Base-by-base conservation (phyloP, 1,140 invertebrate species). In the Matsumurasca onukii region DNA sequence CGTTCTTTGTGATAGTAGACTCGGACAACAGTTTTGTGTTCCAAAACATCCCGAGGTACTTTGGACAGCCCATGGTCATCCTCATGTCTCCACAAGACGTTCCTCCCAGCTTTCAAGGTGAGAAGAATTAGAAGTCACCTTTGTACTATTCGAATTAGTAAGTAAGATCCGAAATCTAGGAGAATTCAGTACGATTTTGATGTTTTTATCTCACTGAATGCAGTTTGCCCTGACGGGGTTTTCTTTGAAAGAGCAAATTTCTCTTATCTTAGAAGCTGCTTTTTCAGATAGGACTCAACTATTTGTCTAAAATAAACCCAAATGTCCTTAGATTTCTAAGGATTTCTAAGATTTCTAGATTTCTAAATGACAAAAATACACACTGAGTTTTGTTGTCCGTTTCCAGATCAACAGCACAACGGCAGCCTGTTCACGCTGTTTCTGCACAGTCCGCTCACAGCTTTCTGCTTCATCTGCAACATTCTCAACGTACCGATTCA, bases 391-490 rank as follows among this genome's bases (percentile, higher is more conserved):
- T 39, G 34, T 48, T 66, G 39, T 63, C 73, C 75, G n/a, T n/a
- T 78, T 82, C 74, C 86, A 90, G 95, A 97, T 81, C 88, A 93
- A 74, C 89, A 93, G 77, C 90, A 93, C 78, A 93, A 95, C 77
- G 97, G 97, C 55, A 96, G 90, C 76, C 82, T 98, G 68, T 97
- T 98, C 81, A 98, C 95, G 29, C 82, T 98, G 74, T 98, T 98
- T 83, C 86, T 98, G 66, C 94, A 98, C 81, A 93, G 91, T 76
- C 95, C 96, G 39, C 82, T 98, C 73, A 93, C 93, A 74, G 97
- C 94, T 61, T 90, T 98, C 77, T 97, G 94, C 82, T 91, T 93
- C 80, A 90, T 95, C 75, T 95, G 93, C 78, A 95, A 95, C 78
- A 88, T 98, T 55, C 86, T 88, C 67, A 92, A 89, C 75, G 88